Percentiles rank a stretch among this genome's conserved stretches.
phyloP scores from a whole-genome alignment of 2,113 vertebrate species.

The Megaleporinus macrocephalus region DNA sequence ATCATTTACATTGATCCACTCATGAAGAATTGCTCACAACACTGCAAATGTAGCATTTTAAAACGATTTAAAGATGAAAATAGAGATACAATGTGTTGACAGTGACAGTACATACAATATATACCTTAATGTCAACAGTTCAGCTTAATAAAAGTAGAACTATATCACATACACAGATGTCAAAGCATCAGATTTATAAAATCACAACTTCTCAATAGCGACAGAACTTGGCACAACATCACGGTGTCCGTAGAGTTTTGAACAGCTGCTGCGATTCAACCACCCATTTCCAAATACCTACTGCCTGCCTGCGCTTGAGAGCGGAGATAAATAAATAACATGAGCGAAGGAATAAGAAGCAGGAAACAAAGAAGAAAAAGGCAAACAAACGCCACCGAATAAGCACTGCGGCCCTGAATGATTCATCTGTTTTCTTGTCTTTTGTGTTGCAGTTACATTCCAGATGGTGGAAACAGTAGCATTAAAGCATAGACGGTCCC shows the following conservation, averaged over 20 bases:
- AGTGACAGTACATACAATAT: too few species aligned
- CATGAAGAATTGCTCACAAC: too few species aligned
- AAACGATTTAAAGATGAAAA: too few species aligned
- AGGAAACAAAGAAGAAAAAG: conserved; percentile 28
- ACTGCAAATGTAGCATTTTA: too few species aligned
- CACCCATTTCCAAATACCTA: conserved; percentile 6
- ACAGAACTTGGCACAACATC: neutral
- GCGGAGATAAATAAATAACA: conserved; percentile 1
- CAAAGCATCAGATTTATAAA: neutral
- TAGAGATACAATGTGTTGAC: too few species aligned
- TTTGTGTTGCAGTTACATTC: neutral
- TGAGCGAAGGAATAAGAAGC: neutral
- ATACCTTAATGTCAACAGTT: too few species aligned
- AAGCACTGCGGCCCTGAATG: neutral
- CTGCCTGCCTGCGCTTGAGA: conserved; percentile 2
- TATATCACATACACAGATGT: neutral
- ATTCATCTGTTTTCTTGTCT: conserved; percentile 15
- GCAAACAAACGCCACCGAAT: conserved; percentile 17
- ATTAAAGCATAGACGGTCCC: neutral
- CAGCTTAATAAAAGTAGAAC: too few species aligned
- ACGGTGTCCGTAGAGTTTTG: neutral
- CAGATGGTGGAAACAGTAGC: neutral
- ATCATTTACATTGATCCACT: too few species aligned
- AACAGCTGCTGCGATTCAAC: conserved; percentile 26
- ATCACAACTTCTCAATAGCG: neutral